Evolutionary conservation across 2,797 vertebrate species (phyloP), one percentile per base, ranked within the genome.

Genomic region (Gymnoscopelus braueri): DNA sequence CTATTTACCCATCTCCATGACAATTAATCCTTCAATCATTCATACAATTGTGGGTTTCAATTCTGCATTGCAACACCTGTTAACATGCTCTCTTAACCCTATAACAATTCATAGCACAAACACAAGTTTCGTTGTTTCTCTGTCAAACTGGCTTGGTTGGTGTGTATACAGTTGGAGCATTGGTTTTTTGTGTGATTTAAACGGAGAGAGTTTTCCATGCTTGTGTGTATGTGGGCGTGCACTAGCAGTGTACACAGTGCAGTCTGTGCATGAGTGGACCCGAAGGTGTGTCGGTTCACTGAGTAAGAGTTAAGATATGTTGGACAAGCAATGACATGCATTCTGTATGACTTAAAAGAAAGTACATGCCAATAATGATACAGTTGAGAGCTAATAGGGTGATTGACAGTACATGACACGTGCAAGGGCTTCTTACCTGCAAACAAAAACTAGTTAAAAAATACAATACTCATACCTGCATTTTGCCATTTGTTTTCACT

Each of bases 271-370:
- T 58, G 24, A 15, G 53, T 29, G 15, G 54, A 19, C n/a, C 26
- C 4, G 54, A 76, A 71, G 78, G 82, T 2, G 72, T 78, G 71
- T 23, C 57, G 48, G 48, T 53, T 3, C 11, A 44, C 24, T 19
- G 55, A 32, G 15, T 54, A 67, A 71, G 14, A 49, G 6, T 56
- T 8, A 3, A 79, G 32, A 69, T 69, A 65, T 75, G 57, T 54
- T 8, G 0, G 68, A 29, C 83, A 51, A 61, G 89, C 48, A 61
- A 65, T 44, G 61, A 58, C 85, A 74, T 51, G 67, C 67, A 44
- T 44, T 44, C 39, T 8, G 39, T 44, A 44, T 44, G 10, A 44
- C 39, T 44, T 44, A 44, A 5, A 32, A 39, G 35, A 39, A 39
- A 44, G 39, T 44, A 35, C 32, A 44, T 44, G 39, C 39, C 9